Evolutionary conservation across 2,888 invertebrate genomes (phyloP), one percentile per base, ranked within the genome.

Genomic region (Mycalesis mineus): DNA sequence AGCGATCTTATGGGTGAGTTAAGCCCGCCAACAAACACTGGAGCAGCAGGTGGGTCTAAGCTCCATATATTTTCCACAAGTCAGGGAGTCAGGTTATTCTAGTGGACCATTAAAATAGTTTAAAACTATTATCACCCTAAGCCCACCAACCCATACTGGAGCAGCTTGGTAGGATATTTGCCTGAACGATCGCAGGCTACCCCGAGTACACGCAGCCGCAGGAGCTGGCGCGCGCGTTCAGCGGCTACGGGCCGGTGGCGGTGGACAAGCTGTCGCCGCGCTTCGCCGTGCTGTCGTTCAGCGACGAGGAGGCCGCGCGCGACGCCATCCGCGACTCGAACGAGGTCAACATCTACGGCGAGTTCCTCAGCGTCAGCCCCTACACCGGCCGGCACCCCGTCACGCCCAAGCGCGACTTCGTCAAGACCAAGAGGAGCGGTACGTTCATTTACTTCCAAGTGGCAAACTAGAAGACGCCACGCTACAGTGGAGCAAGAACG

Each of bases 321-420:
- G 67, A 65, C 0, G 84, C 82, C 0, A 1, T 77, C 0, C 22
- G 55, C 1, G 68, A 70, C 0, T 65, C 68, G 1, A 58, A 60
- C 1, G 72, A 74, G 0, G 60, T 84, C 1, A 69, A 69, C 54
- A 61, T 87, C 0, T 86, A 85, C 60, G 85, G 86, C 0, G 73
- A 79, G 50, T 75, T 75, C 51, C 68, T 87, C 0, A 50, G 57
- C 0, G 74, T 83, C 1, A 59, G 51, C 9, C 69, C 70, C 0
- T 78, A 68, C 63, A 65, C 58, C 8, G 63, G 58, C 1, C 55
- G 48, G 5, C 65, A 55, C 5, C 56, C 59, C 36, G 15, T 40
- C 17, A 45, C 62, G 1, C 69, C 69, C 5, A 75, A 71, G 58
- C 58, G 65, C 1, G 67, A 71, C 0, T 77, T 76, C 40, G 41